phyloP scores from a whole-genome alignment of 1,140 invertebrate genomes.

The Trichonephila clavipes region DNA sequence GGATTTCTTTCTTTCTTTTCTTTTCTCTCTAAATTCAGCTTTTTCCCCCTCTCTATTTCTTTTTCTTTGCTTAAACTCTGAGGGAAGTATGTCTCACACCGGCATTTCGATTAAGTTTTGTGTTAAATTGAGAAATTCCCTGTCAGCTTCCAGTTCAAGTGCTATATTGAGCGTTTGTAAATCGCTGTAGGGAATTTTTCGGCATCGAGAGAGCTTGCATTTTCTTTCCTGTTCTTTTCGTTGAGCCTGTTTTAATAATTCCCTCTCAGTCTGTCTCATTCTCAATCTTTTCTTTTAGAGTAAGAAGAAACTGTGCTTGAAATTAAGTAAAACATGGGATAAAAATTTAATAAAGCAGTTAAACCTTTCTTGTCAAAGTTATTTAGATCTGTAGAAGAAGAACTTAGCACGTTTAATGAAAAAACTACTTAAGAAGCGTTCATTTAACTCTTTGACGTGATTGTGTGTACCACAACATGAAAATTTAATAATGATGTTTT shows the following conservation, averaged over 20 bases:
- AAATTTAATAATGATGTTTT: no score
- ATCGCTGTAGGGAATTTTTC: conserved; percentile 39
- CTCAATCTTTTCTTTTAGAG: neutral
- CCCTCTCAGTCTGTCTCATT: neutral
- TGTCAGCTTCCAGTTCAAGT: conserved; percentile 58
- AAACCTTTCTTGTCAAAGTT: no score
- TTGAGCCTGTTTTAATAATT: conserved; percentile 36
- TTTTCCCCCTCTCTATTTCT: neutral
- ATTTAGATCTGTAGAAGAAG: no score
- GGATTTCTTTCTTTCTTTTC: neutral
- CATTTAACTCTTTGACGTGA: no score
- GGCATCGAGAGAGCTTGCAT: neutral
- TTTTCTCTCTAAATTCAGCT: neutral
- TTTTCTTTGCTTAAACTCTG: neutral
- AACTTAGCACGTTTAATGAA: no score
- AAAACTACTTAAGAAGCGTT: no score
- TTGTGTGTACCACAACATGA: no score
- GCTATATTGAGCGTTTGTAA: conserved; percentile 58
- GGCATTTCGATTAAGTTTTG: conserved; percentile 74
- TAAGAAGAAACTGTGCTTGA: neutral
- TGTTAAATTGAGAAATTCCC: conserved; percentile 75
- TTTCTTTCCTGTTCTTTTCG: neutral
- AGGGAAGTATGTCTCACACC: conserved; percentile 33
- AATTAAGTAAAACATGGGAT: neutral
- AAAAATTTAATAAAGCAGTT: neutral